Percentiles rank a stretch among this genome's conserved stretches.
Evolutionary conservation across 2,113 vertebrate genomes (phyloP).

Genomic region (Polypterus bichir): DNA sequence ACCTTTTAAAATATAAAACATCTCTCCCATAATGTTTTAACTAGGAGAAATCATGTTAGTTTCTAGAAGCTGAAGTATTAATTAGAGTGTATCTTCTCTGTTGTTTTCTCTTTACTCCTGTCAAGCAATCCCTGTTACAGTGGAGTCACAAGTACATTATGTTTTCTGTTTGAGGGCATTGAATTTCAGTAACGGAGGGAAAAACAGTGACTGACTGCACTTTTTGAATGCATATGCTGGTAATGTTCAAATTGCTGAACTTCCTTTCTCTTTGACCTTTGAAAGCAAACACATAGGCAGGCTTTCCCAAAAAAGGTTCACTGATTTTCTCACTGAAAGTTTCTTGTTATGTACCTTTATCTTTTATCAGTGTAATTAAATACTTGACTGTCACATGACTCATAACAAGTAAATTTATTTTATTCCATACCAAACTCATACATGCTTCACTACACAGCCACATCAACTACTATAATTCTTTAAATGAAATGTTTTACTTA

Average conservation of each 20-base stretch:
- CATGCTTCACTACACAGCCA: too few species aligned
- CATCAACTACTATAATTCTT: too few species aligned
- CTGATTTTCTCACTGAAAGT: too few species aligned
- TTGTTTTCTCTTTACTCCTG: conserved; percentile 56
- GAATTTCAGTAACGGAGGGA: conserved; percentile 42
- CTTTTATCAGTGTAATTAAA: too few species aligned
- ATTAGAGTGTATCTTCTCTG: conserved; percentile 69
- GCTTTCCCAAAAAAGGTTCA: conserved; percentile 7
- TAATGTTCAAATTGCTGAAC: conserved; percentile 54
- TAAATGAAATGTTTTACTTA: too few species aligned
- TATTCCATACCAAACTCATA: too few species aligned
- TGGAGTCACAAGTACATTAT: conserved; percentile 73
- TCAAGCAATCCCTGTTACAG: conserved; percentile 75
- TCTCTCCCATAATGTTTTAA: conserved; percentile 51
- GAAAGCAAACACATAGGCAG: conserved; percentile 48
- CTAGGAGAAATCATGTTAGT: conserved; percentile 76
- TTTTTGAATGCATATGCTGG: conserved; percentile 47
- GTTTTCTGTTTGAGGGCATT: conserved; percentile 67
- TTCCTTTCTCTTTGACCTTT: conserved; percentile 68
- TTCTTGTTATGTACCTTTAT: too few species aligned
- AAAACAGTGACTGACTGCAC: conserved; percentile 38
- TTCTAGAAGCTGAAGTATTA: conserved; percentile 65
- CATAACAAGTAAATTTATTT: too few species aligned
- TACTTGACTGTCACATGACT: too few species aligned
- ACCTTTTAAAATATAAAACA: too few species aligned